Evolutionary conservation across 2,888 invertebrate genomes (phyloP).

Genomic region (Mallateleia sp.): DNA sequence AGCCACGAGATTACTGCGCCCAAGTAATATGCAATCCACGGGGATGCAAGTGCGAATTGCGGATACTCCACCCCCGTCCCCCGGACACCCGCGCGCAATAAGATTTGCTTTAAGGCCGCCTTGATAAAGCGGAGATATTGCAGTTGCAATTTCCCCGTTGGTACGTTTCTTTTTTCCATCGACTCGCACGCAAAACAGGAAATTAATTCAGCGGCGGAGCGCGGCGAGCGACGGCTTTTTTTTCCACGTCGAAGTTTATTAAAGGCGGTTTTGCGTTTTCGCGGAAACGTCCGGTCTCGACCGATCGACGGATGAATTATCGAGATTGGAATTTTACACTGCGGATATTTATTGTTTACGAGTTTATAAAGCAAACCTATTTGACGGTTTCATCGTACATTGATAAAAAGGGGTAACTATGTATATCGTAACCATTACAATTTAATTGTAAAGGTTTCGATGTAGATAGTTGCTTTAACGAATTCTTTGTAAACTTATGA

Average conservation of each 20-base stretch:
- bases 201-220: constrained; percentile 50
- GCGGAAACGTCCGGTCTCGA: background rate
- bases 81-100: constrained; percentile 29
- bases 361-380: too few relatives aligned
- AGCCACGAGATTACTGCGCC: constrained; percentile 69
- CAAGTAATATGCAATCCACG: constrained; percentile 69
- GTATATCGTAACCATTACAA: too few relatives aligned
- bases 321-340: background rate
- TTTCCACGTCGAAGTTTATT: constrained; percentile 7
- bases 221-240: background rate
- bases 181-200: constrained; percentile 47
- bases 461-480: too few relatives aligned
- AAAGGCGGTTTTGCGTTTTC: background rate
- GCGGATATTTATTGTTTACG: too few relatives aligned
- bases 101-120: constrained; percentile 70
- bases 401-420: too few relatives aligned
- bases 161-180: constrained; percentile 65
- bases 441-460: too few relatives aligned
- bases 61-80: constrained; percentile 24
- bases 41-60: constrained; percentile 75
- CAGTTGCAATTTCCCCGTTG: constrained; percentile 51
- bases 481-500: too few relatives aligned
- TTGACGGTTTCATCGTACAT: too few relatives aligned
- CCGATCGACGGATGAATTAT: background rate
- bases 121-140: constrained; percentile 62